Base-by-base conservation (phyloP, 1,140 invertebrate species). In the Nasonia giraulti region DNA sequence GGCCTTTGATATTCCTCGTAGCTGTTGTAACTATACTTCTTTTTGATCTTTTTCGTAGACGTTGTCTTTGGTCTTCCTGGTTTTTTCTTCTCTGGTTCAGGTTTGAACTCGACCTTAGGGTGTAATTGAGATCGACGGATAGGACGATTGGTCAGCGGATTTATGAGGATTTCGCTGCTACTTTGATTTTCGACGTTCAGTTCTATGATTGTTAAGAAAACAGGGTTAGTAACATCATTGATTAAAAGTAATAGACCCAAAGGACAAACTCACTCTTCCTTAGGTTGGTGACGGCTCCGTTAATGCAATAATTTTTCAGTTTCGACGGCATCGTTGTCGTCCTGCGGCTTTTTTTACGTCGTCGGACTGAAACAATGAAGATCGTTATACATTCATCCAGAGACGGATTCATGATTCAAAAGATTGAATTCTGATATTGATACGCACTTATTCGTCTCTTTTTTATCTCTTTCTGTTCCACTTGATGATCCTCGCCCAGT, bases 311-410 rank as follows among this genome's bases (percentile, higher is more conserved):
- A 74, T 82, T 82, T 31, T 31, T 17, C 23, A 50, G 12, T 50
- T n/a, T 71, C 10, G 14, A 33, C 11, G 80, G 68, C 8, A 74
- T 5, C n/a, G 55, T 50, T 74, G 2, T 55, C 4, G 20, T 20
- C 55, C 71, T 73, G 20, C 33, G 17, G 20, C 73, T 75, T n/a
- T 27, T 71, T 55, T 40, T 62, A 37, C 73, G 69, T 14, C 71
- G 40, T 14, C 71, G 23, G 10, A 55, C 81, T 82, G 81, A 55
- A 82, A 82, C 14, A 33, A 17, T 37, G 55, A 68, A 47, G 69
- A 40, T 73, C 44, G 6, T 27, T 75, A 20, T 17, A 17, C 40
- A 8, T 44, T 1, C 10, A 44, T 44, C 40, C 6, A 8, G 8
- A 11, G 40, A 10, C 40, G 8, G 10, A 44, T 44, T 44, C 40